These are phyloP conservation scores for Poeciliopsis prolifica DNA, from an alignment of 2,113 vertebrate genomes.

Conservation along the genomic window DNA sequence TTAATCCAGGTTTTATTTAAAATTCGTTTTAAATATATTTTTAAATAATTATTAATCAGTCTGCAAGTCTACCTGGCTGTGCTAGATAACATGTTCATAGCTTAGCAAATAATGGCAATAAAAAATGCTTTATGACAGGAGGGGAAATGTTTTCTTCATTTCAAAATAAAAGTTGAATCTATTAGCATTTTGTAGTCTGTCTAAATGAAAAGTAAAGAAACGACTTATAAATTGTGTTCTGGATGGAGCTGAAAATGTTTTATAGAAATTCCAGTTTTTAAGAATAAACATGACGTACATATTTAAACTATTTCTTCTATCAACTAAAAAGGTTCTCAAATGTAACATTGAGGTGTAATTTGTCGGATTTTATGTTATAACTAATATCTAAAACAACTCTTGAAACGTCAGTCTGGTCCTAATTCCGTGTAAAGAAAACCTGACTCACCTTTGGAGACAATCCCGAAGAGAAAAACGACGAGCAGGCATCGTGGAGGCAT, in stretches of 20 bases:
- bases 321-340: neutral
- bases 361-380: neutral
- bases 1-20: neutral
- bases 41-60: neutral
- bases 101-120: too few species aligned
- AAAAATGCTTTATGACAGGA: neutral
- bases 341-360: too few species aligned
- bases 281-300: neutral
- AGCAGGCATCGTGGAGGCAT: conserved; percentile 33
- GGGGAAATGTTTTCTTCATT: neutral
- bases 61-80: neutral
- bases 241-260: neutral
- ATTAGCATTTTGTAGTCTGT: neutral
- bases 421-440: neutral
- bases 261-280: neutral
- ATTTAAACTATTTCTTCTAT: neutral
- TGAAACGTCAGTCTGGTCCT: too few species aligned
- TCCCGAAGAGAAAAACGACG: conserved; percentile 22
- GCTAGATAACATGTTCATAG: too few species aligned
- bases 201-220: too few species aligned
- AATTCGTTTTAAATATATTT: neutral
- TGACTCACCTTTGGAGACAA: conserved; percentile 46
- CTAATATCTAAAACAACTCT: neutral
- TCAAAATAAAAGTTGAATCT: neutral
- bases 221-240: neutral